Conservation (phyloP, 2,113 vertebrate species). For the Parus major region DNA sequence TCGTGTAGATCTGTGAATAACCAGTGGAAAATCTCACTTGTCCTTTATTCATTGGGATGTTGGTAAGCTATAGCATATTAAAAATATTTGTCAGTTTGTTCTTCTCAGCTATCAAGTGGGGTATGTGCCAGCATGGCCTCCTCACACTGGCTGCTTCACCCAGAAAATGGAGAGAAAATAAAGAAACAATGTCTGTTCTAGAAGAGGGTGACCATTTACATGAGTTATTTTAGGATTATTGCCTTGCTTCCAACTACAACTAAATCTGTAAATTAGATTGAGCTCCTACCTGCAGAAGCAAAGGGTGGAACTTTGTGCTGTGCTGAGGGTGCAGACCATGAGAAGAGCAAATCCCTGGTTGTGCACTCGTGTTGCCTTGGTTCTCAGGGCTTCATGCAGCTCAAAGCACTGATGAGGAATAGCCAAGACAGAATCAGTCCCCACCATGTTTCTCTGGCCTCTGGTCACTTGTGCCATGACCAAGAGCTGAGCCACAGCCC, state of each 20-base stretch:
- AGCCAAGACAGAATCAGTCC: not conserved
- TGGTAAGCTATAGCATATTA: slow-evolving; percentile 5
- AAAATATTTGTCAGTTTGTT: not conserved
- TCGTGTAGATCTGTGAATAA: not conserved
- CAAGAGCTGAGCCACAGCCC: not conserved
- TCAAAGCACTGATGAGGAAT: not conserved
- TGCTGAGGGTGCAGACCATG: not conserved
- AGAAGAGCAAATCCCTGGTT: not conserved
- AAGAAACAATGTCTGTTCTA: not conserved
- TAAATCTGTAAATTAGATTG: not conserved
- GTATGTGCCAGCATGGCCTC: not conserved
- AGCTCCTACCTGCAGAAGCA: slow-evolving; percentile 12
- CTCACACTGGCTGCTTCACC: not conserved
- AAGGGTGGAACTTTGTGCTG: not conserved
- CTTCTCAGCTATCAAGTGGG: not conserved
- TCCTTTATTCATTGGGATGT: not conserved
- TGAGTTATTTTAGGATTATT: not conserved
- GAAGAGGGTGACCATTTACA: not conserved
- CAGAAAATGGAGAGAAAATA: slow-evolving; percentile 9
- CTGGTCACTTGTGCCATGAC: not conserved
- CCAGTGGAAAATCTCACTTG: not conserved
- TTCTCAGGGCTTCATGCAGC: not conserved
- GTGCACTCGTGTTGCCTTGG: fast-evolving
- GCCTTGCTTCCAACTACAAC: not conserved
- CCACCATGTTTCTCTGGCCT: not conserved